Conservation (phyloP, 2,797 vertebrate species). For the Fistularia tabacaria region DNA sequence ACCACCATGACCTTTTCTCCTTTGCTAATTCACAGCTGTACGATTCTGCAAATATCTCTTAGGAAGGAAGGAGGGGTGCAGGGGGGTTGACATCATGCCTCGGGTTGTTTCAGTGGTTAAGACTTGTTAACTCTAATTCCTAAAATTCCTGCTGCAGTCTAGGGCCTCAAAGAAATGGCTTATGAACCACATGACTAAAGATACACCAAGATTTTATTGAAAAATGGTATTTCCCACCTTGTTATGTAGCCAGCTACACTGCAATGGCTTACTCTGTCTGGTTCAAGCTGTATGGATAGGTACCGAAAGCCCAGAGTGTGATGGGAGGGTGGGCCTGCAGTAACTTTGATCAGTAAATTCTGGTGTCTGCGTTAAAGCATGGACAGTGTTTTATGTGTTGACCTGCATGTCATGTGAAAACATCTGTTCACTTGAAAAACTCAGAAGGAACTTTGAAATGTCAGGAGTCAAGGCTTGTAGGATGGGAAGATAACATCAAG, state of each 20-base stretch:
- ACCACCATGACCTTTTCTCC: slow-evolving; percentile 3
- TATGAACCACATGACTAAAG: slow-evolving; percentile 66
- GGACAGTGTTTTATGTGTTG: neutral
- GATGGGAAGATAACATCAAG: too few relatives aligned
- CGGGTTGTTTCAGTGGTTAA: slow-evolving; percentile 63
- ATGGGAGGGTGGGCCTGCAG: neutral
- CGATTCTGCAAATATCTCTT: slow-evolving; percentile 17
- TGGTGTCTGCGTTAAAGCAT: neutral
- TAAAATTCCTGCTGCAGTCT: slow-evolving; percentile 67
- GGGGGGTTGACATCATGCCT: slow-evolving; percentile 38
- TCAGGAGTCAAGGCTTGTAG: too few relatives aligned
- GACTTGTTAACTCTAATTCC: slow-evolving; percentile 72
- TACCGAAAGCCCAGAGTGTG: neutral
- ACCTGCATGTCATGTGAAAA: neutral
- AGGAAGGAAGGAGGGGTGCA: neutral
- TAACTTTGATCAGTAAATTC: slow-evolving; percentile 14
- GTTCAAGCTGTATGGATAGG: slow-evolving; percentile 15
- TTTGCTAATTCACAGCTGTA: slow-evolving; percentile 17
- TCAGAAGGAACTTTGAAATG: too few relatives aligned
- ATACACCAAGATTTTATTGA: slow-evolving; percentile 53
- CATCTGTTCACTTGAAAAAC: neutral
- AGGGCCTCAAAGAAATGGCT: slow-evolving; percentile 61
- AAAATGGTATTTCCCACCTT: slow-evolving; percentile 30
- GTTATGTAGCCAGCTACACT: neutral
- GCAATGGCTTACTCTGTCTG: slow-evolving; percentile 11